Conservation (phyloP, 2,888 invertebrate genomes). For the Noctua janthe region DNA sequence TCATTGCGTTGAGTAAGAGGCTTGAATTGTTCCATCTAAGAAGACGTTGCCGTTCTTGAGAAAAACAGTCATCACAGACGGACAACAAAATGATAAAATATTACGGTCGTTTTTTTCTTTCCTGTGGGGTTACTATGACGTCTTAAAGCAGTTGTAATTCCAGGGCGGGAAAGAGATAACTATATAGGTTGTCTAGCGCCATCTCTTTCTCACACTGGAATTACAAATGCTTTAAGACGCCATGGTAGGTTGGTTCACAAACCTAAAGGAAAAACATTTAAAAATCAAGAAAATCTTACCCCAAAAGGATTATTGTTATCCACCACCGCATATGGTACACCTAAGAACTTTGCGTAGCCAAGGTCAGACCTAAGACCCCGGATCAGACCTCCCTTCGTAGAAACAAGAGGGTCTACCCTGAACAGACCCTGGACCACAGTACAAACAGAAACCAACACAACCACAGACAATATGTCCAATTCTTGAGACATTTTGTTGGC, state of each 20-base stretch:
- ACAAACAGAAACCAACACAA: constrained; percentile 24
- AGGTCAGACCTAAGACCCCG: constrained; percentile 56
- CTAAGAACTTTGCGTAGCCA: constrained; percentile 66
- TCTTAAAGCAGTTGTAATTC: too few species aligned
- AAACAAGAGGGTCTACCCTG: constrained; percentile 64
- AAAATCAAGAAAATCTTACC: constrained; percentile 43
- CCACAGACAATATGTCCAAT: constrained; percentile 20
- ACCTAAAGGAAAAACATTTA: not conserved
- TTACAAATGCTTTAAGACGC: too few species aligned
- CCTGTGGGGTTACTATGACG: too few species aligned
- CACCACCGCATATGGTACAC: constrained; percentile 69
- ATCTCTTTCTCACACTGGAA: too few species aligned
- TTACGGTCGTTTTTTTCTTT: not conserved
- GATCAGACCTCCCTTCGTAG: constrained; percentile 63
- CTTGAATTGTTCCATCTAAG: not conserved
- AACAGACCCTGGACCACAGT: constrained; percentile 17
- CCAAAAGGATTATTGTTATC: constrained; percentile 65
- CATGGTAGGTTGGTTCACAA: not conserved
- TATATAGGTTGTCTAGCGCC: too few species aligned
- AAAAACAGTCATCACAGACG: not conserved
- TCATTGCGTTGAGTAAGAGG: not conserved
- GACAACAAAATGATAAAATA: not conserved
- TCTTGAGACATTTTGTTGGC: not conserved
- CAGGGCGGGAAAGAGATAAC: too few species aligned
- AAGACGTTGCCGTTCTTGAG: not conserved